Evolutionary conservation across 2,797 vertebrate species (phyloP).

Genomic region (Clamator glandarius): DNA sequence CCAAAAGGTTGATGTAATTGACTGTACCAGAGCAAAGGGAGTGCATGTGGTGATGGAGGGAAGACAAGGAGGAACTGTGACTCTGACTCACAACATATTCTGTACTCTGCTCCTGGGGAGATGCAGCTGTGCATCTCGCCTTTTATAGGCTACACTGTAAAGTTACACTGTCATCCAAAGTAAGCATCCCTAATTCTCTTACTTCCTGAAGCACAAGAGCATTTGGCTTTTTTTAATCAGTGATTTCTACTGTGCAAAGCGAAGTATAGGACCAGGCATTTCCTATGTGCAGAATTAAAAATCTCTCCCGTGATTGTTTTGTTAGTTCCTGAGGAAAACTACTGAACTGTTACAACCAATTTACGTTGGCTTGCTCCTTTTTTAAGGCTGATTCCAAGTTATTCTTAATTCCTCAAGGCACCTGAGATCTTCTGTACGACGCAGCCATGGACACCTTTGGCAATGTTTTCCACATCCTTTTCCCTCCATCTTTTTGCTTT

Average conservation of each 20-base stretch:
- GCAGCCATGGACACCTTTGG: neutral
- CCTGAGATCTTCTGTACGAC: neutral
- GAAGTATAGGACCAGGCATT: conserved; percentile 14
- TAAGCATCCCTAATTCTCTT: conserved; percentile 66
- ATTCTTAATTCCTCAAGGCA: conserved; percentile 42
- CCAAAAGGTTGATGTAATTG: conserved; percentile 51
- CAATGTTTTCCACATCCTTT: conserved; percentile 19
- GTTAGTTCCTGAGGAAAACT: conserved; percentile 32
- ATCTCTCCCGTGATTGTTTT: conserved; percentile 25
- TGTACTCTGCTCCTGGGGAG: conserved; percentile 32
- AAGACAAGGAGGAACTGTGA: conserved; percentile 42
- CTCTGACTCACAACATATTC: conserved; percentile 41
- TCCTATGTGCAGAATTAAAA: conserved; percentile 50
- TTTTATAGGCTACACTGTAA: conserved; percentile 4
- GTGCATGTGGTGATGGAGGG: neutral
- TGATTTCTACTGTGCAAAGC: conserved; percentile 56
- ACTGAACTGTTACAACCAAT: conserved; percentile 24
- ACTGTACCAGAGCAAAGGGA: conserved; percentile 51
- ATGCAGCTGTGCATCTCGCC: conserved; percentile 63
- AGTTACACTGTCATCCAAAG: conserved; percentile 45
- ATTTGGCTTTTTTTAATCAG: conserved; percentile 49
- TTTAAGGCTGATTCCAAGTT: conserved; percentile 23
- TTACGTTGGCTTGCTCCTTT: conserved; percentile 17
- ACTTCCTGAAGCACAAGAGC: conserved; percentile 53
- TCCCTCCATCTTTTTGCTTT: neutral